Conservation (phyloP, 2,888 invertebrate genomes). For the Sylvicola fuscatus region DNA sequence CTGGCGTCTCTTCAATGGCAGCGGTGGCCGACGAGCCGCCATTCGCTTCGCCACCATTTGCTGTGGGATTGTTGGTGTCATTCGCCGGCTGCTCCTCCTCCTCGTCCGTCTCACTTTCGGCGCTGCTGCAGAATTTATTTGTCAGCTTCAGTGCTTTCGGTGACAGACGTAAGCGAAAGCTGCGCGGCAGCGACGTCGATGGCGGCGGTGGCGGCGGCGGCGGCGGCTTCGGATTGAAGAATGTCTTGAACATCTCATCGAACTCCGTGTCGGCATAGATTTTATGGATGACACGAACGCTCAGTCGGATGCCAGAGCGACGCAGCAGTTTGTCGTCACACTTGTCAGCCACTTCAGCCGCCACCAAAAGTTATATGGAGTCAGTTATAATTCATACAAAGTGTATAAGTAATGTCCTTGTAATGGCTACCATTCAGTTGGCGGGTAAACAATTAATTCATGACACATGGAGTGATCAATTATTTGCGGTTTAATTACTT, state of each 20-base stretch:
- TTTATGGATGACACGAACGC: constrained; percentile 53
- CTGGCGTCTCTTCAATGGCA: no score
- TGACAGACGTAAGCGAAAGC: constrained; percentile 11
- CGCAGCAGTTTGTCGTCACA: constrained; percentile 58
- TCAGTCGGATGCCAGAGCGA: constrained; percentile 56
- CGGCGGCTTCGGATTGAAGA: constrained; percentile 2
- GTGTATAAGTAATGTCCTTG: no score
- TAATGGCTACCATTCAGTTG: no score
- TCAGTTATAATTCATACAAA: no score
- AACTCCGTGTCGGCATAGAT: constrained; percentile 9
- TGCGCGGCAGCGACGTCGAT: constrained; percentile 7
- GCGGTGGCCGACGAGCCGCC: no score
- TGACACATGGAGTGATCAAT: no score
- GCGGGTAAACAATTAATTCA: no score
- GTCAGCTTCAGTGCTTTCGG: constrained; percentile 12
- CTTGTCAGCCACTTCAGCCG: constrained; percentile 55
- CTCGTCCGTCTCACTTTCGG: neutral
- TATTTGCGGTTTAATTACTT: neutral
- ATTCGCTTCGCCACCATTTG: neutral
- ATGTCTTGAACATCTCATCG: neutral
- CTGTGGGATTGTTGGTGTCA: neutral
- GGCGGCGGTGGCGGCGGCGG: neutral
- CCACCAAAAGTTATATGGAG: no score
- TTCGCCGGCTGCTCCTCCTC: constrained; percentile 1
- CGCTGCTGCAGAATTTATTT: constrained; percentile 3